These are phyloP conservation scores for Mimas tiliae DNA, from an alignment of 2,888 invertebrate genomes.

Conservation along the genomic window DNA sequence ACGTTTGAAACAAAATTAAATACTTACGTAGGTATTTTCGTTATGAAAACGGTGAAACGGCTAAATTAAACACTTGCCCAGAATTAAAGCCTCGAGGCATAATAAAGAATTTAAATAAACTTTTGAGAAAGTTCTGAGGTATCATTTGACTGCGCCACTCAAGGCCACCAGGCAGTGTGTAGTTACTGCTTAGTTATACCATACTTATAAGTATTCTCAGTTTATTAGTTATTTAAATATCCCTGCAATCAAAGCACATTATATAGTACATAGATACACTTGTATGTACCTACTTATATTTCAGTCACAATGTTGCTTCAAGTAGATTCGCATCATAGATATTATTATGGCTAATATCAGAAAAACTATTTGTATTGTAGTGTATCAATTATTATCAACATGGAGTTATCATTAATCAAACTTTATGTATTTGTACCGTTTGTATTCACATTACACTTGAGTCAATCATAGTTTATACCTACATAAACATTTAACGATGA, in stretches of 20 bases:
- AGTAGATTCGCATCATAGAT: too few relatives aligned
- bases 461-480: neutral
- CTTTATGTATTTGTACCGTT: neutral
- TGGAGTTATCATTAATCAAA: neutral
- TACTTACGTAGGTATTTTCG: neutral
- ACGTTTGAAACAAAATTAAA: too few relatives aligned
- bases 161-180: neutral
- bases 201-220: neutral
- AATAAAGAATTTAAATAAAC: slow-evolving; percentile 26
- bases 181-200: neutral
- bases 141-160: slow-evolving; percentile 3
- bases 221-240: slow-evolving; percentile 14
- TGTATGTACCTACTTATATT: neutral
- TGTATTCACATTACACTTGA: neutral
- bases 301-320: too few relatives aligned
- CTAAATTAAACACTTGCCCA: slow-evolving; percentile 10
- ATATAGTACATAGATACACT: too few relatives aligned
- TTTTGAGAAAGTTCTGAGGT: slow-evolving; percentile 34
- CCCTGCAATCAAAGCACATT: neutral
- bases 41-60: slow-evolving; percentile 12
- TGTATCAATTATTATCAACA: too few relatives aligned
- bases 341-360: too few relatives aligned
- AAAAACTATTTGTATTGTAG: too few relatives aligned
- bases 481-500: neutral
- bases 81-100: slow-evolving; percentile 14